Evolutionary conservation across 2,888 invertebrate species (phyloP).

Genomic region (Metacarcinus magister): DNA sequence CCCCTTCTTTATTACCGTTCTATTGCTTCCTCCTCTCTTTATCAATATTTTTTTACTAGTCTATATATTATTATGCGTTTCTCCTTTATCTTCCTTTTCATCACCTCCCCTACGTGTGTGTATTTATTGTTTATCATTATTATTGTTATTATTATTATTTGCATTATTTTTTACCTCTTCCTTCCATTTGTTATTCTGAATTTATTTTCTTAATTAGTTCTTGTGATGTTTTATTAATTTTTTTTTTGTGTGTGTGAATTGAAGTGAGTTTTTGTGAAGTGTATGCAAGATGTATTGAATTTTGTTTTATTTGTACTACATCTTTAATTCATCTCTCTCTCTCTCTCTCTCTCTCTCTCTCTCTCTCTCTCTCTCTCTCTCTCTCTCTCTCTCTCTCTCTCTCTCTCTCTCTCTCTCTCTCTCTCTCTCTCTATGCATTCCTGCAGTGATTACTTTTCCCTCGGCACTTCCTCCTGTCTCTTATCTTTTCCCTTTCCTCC

Average conservation of each 20-base stretch:
- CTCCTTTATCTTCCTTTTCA: neutral
- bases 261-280: neutral
- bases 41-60: neutral
- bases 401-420: neutral
- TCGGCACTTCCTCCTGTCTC: neutral
- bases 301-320: neutral
- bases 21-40: neutral
- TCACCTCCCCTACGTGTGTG: neutral
- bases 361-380: slow-evolving; percentile 50
- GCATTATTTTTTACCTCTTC: neutral
- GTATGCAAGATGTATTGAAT: neutral
- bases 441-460: neutral
- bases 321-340: neutral
- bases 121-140: neutral
- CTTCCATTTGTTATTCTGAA: neutral
- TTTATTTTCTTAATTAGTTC: neutral
- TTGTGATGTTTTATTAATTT: neutral
- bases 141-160: neutral
- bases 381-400: slow-evolving; percentile 19
- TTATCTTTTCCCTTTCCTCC: neutral
- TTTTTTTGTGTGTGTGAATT: neutral
- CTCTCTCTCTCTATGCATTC: slow-evolving; percentile 27
- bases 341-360: slow-evolving; percentile 7
- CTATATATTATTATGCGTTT: neutral
- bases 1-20: neutral